Evolutionary conservation across 2,888 invertebrate species (phyloP).

Genomic region (Lathronympha strigana): DNA sequence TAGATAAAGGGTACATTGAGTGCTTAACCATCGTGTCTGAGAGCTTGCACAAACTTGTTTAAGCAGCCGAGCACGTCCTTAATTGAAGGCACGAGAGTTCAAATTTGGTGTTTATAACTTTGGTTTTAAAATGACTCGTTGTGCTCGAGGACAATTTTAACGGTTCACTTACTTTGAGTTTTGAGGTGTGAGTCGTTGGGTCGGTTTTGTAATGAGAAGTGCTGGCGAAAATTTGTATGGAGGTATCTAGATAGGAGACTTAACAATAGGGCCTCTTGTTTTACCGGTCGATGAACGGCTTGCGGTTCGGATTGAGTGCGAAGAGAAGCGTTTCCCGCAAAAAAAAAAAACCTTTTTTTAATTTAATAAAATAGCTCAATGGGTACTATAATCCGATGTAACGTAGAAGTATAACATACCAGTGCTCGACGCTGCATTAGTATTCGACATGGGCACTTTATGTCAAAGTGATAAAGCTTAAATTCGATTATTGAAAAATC

Average conservation of each 20-base stretch:
- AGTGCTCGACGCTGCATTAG: too few relatives aligned
- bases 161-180: conserved; percentile 35
- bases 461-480: too few relatives aligned
- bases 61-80: conserved; percentile 41
- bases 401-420: too few relatives aligned
- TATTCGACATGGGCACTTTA: too few relatives aligned
- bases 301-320: conserved; percentile 46
- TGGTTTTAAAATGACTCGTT: conserved; percentile 48
- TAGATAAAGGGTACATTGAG: conserved; percentile 82
- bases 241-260: conserved; percentile 72
- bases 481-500: too few relatives aligned
- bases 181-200: conserved; percentile 43
- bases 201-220: conserved; percentile 45
- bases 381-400: too few relatives aligned
- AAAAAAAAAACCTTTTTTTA: too few relatives aligned
- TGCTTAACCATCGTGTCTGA: conserved; percentile 73
- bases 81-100: conserved; percentile 28
- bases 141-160: conserved; percentile 51
- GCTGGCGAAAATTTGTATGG: conserved; percentile 51
- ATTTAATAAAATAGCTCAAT: too few relatives aligned
- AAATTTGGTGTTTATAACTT: conserved; percentile 25
- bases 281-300: conserved; percentile 72
- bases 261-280: conserved; percentile 79
- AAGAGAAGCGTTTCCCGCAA: conserved; percentile 46
- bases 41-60: conserved; percentile 49